Percentiles rank a stretch among this genome's conserved stretches.
Evolutionary conservation across 2,888 invertebrate genomes (phyloP).

Genomic region (Nasonovia ribisnigri): DNA sequence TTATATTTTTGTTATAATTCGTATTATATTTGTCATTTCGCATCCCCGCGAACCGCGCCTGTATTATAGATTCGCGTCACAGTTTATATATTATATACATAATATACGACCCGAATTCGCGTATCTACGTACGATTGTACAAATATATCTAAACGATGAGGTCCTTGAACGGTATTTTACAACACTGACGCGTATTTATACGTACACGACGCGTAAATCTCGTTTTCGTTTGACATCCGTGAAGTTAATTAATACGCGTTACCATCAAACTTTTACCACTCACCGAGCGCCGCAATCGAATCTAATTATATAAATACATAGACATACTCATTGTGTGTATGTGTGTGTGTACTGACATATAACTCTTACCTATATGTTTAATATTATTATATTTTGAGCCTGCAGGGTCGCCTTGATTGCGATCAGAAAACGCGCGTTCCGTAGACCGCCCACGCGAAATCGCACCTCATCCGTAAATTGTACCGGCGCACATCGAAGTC

Average conservation of each 20-base stretch:
- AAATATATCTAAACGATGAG: neutral
- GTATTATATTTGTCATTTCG: neutral
- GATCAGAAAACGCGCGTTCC: neutral
- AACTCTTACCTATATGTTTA: neutral
- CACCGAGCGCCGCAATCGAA: slow-evolving; percentile 1
- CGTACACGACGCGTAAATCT: neutral
- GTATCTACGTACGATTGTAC: neutral
- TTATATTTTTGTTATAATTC: neutral
- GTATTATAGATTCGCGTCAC: neutral
- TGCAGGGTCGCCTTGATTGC: slow-evolving; percentile 6
- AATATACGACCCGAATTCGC: neutral
- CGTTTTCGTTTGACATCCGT: slow-evolving; percentile 57
- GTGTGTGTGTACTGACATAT: neutral
- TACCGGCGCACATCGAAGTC: neutral
- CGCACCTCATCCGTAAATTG: neutral
- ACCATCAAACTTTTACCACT: slow-evolving; percentile 42
- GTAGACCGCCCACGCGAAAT: neutral
- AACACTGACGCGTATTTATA: neutral
- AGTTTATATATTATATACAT: neutral
- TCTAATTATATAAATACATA: slow-evolving; percentile 24
- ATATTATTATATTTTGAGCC: slow-evolving; percentile 4
- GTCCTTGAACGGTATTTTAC: slow-evolving; percentile 53
- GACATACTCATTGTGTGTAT: neutral
- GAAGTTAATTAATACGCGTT: slow-evolving; percentile 37
- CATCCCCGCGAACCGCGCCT: neutral